Percentiles rank a stretch among this genome's conserved stretches.
Evolutionary conservation across 2,797 vertebrate species (phyloP).

Genomic region (Pangasius sanitwongsei): DNA sequence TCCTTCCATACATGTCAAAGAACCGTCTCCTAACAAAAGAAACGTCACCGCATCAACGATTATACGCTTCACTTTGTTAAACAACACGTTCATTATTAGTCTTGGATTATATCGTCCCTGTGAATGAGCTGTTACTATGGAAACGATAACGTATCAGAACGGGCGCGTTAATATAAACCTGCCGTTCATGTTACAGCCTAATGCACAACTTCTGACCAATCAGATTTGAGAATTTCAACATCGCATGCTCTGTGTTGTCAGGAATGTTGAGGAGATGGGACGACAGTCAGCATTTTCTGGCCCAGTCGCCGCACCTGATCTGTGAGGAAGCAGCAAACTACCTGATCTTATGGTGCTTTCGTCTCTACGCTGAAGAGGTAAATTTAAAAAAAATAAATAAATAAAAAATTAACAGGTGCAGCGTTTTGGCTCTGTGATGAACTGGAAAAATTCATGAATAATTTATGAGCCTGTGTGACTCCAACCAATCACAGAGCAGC

Average conservation of each 20-base stretch:
- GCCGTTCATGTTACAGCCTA: background rate
- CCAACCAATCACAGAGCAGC: background rate
- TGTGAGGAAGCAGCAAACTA: constrained; percentile 93
- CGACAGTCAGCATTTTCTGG: constrained; percentile 94
- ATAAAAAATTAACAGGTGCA: background rate
- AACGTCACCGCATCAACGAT: too few species aligned
- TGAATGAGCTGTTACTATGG: background rate
- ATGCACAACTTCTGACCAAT: background rate
- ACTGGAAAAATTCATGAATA: background rate
- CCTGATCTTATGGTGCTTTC: constrained; percentile 94
- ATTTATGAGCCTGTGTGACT: background rate
- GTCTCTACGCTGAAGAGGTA: constrained; percentile 92
- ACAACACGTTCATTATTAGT: background rate
- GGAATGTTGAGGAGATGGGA: constrained; percentile 97
- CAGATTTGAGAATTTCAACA: background rate
- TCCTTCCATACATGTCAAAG: background rate
- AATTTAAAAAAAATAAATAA: background rate
- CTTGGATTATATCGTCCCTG: background rate
- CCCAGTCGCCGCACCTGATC: constrained; percentile 90
- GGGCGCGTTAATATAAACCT: background rate
- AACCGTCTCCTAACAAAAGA: too few species aligned
- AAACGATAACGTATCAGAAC: background rate
- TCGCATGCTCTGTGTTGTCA: constrained; percentile 53
- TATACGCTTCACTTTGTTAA: background rate
- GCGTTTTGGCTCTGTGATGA: background rate